Evolutionary conservation across 2,113 vertebrate genomes (phyloP).

Genomic region (Propithecus coquereli): DNA sequence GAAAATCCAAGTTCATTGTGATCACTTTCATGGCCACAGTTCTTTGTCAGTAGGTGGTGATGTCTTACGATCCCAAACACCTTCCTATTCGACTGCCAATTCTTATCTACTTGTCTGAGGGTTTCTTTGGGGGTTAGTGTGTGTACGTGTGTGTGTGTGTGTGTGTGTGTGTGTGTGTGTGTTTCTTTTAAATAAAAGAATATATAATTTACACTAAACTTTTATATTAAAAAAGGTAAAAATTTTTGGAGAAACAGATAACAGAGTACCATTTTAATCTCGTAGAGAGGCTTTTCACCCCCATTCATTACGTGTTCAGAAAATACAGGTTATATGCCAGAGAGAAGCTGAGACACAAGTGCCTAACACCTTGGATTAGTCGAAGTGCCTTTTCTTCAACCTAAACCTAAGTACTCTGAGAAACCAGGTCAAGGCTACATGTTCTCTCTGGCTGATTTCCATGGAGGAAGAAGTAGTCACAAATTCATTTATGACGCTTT

Average conservation of each 20-base stretch:
- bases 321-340: not conserved
- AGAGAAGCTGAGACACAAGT: not conserved
- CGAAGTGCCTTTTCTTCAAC: not conserved
- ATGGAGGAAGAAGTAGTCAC: not conserved
- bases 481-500: not conserved
- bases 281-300: not conserved
- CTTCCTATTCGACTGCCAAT: conserved; percentile 21
- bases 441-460: not conserved
- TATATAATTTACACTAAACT: conserved; percentile 25
- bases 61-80: not conserved
- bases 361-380: not conserved
- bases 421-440: not conserved
- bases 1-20: not conserved
- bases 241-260: not conserved
- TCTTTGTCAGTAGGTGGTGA: not conserved
- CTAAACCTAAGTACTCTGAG: not conserved
- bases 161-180: not conserved
- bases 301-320: not conserved
- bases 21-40: not conserved
- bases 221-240: conserved; percentile 50
- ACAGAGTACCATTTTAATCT: not conserved
- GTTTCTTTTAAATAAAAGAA: conserved; percentile 32
- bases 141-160: not conserved
- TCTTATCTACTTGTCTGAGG: conserved; percentile 12
- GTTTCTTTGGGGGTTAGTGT: not conserved